Evolutionary conservation across 2,113 vertebrate genomes (phyloP), one percentile per base, ranked within the genome.

Genomic region (Dicerorhinus sumatrensis): DNA sequence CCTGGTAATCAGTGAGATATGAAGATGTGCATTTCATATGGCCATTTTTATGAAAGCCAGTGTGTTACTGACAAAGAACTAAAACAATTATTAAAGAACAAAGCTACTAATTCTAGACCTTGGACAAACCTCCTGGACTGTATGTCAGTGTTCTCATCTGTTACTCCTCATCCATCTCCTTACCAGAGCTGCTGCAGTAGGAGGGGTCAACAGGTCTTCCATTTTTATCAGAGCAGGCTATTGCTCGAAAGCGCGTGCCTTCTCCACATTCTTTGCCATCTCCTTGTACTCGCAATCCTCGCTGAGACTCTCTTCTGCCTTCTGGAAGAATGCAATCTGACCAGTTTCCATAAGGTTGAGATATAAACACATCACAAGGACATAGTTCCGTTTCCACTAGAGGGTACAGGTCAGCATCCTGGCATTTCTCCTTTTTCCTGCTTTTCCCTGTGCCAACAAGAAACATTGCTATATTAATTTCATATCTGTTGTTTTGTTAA

Each of bases 351-450:
- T 98, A 98, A 11, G 99, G 99, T 92, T 99, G 99, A 72, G 99
- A 98, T 89, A 98, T 93, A 96, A 99, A 99, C 51, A 97, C 97
- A 89, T 99, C 98, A 36, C 99, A 99, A 65, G 99, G 99, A 98
- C 99, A 99, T 0, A 67, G 85, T 96, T 99, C 98, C 0, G 98
- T 99, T 97, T 99, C 99, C 73, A 99, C 98, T 94, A 99, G 98
- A 20, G 99, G 99, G 97, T 99, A 99, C 85, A 99, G 20, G 72
- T 99, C 98, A 3, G 98, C 96, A 81, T 99, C 98, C 75, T 99
- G 99, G 98, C 99, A 99, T 76, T 98, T 99, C 81, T 99, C 99
- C 97, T 99, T 99, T 98, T 99, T 99, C 97, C 99, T 99, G 99
- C 99, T 99, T 98, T 99, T 99, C 89, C 99, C 99, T 99, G 98